Conservation (phyloP, 2,113 vertebrate genomes). For the Gorsachius goisagi region DNA sequence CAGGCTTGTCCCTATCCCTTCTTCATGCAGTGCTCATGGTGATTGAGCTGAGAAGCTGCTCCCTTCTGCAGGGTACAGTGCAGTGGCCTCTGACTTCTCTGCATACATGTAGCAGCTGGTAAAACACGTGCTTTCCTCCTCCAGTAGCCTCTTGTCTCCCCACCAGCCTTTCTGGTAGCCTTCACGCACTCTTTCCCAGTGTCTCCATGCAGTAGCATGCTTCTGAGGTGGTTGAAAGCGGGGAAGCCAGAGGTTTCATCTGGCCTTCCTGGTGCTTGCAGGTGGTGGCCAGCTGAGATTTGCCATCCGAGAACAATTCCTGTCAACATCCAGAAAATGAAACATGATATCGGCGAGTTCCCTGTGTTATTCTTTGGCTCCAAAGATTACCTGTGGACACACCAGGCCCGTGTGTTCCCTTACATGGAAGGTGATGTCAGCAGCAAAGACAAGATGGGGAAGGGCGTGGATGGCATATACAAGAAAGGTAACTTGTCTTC, state of each 20-base stretch:
- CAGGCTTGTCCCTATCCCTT: neutral
- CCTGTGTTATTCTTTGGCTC: constrained; percentile 98
- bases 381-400: constrained; percentile 98
- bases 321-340: constrained; percentile 95
- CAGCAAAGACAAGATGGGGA: constrained; percentile 97
- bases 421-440: constrained; percentile 98
- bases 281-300: constrained; percentile 99
- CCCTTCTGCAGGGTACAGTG: neutral
- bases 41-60: constrained; percentile 4
- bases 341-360: constrained; percentile 94
- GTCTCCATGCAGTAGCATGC: neutral
- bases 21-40: neutral
- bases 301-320: constrained; percentile 93
- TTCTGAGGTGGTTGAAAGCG: neutral
- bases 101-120: neutral
- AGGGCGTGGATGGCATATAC: constrained; percentile 93
- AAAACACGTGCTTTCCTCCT: neutral
- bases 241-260: neutral
- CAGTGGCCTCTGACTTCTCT: neutral
- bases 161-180: neutral
- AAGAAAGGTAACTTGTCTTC: constrained; percentile 86
- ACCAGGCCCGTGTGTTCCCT: constrained; percentile 96
- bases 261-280: constrained; percentile 44
- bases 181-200: neutral
- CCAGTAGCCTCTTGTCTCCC: neutral